These are phyloP conservation scores for Bettongia penicillata DNA, from an alignment of 2,113 vertebrate genomes.

Conservation along the genomic window DNA sequence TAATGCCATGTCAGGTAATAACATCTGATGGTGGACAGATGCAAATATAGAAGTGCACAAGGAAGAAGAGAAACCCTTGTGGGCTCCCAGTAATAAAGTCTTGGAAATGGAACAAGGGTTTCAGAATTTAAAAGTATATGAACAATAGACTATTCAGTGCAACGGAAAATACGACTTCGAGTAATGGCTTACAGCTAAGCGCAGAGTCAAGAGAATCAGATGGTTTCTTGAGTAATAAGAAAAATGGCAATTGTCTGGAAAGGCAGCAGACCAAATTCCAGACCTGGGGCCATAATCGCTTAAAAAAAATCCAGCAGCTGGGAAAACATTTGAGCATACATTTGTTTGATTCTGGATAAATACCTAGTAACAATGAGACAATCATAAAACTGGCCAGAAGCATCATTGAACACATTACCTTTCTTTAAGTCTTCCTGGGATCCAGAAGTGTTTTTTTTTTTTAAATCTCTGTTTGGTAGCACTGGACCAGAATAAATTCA, in stretches of 20 bases:
- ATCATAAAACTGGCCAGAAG: conserved; percentile 65
- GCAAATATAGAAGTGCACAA: conserved; percentile 68
- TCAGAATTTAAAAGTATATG: conserved; percentile 13
- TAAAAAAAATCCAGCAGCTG: conserved; percentile 48
- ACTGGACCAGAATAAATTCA: conserved; percentile 61
- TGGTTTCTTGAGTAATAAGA: conserved; percentile 57
- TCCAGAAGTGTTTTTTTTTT: conserved; percentile 55
- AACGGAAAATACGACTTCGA: conserved; percentile 50
- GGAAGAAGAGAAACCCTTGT: conserved; percentile 54
- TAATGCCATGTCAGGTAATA: conserved; percentile 63
- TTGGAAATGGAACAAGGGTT: conserved; percentile 60
- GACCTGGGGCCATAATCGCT: conserved; percentile 68
- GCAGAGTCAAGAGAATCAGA: conserved; percentile 36
- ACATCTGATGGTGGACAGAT: conserved; percentile 65
- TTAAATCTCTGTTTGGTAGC: conserved; percentile 54
- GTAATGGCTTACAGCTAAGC: conserved; percentile 48
- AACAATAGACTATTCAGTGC: conserved; percentile 53
- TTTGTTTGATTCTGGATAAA: conserved; percentile 63
- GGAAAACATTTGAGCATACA: conserved; percentile 59
- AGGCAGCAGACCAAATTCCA: conserved; percentile 49
- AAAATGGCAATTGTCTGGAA: conserved; percentile 40
- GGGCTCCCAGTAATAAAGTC: conserved; percentile 58
- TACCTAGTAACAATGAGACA: conserved; percentile 66
- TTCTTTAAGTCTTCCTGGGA: conserved; percentile 66
- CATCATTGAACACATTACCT: conserved; percentile 57